These are phyloP conservation scores for Bucco capensis DNA, from an alignment of 2,113 vertebrate species.

Conservation along the genomic window DNA sequence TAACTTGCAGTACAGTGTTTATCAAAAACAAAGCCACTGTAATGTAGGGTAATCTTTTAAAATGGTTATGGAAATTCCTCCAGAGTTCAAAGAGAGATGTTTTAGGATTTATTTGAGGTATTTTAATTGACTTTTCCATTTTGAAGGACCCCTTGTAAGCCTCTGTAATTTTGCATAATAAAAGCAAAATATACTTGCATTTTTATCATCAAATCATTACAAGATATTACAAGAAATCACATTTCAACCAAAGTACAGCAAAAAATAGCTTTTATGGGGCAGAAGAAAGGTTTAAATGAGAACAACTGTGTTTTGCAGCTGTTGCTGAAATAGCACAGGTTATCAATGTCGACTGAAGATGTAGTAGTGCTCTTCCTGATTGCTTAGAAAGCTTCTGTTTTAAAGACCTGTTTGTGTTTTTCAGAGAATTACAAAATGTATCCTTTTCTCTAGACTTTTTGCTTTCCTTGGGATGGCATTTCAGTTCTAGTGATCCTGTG, in stretches of 20 bases:
- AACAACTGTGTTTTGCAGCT: background rate
- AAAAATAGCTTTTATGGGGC: background rate
- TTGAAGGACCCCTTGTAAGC: background rate
- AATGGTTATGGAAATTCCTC: constrained; percentile 4
- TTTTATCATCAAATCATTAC: constrained; percentile 1
- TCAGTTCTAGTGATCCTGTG: background rate
- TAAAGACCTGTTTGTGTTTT: background rate
- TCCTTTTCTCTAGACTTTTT: background rate
- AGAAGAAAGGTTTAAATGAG: background rate
- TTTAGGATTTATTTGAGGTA: background rate
- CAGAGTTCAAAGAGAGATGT: background rate
- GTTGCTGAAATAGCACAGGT: background rate
- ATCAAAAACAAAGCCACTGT: constrained; percentile 51
- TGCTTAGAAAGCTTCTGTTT: background rate
- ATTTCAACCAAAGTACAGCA: background rate
- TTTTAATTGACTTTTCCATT: background rate
- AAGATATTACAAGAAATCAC: background rate
- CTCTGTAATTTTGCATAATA: background rate
- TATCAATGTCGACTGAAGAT: background rate
- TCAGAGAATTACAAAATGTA: background rate
- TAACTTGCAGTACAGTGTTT: constrained; percentile 40
- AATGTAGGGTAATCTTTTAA: background rate
- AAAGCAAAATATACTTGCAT: background rate
- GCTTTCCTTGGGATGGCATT: background rate
- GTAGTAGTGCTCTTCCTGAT: background rate